These are phyloP conservation scores for Takifugu flavidus DNA, from an alignment of 2,113 vertebrate species.

Conservation along the genomic window DNA sequence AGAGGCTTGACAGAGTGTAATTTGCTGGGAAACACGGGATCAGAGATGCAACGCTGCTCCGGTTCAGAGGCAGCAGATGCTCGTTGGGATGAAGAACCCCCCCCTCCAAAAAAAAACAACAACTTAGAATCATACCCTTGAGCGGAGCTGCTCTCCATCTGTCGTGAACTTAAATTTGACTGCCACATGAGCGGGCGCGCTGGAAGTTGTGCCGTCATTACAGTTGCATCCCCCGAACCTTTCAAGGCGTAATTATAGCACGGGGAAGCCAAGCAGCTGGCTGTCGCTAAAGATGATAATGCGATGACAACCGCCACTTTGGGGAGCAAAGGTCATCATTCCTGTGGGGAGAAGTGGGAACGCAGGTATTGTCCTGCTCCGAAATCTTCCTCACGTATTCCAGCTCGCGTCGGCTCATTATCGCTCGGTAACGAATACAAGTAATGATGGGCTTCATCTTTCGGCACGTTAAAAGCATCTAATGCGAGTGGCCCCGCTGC, in stretches of 20 bases:
- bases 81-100: conserved; percentile 31
- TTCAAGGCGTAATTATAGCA: conserved; percentile 2
- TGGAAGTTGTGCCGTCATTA: conserved; percentile 23
- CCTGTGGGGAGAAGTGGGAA: too few species aligned
- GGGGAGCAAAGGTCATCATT: too few species aligned
- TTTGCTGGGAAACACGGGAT: conserved; percentile 44
- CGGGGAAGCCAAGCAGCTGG: not conserved
- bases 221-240: conserved; percentile 16
- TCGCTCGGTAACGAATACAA: too few species aligned
- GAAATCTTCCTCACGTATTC: conserved; percentile 17
- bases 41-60: conserved; percentile 43
- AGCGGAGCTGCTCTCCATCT: conserved; percentile 13
- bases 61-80: conserved; percentile 38
- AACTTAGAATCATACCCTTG: conserved; percentile 1
- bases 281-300: conserved; percentile 1
- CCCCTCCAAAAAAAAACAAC: not conserved
- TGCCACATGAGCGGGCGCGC: conserved; percentile 5
- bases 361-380: too few species aligned
- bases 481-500: conserved; percentile 45
- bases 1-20: conserved; percentile 37
- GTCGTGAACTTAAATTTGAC: conserved; percentile 12
- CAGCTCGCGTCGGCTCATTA: conserved; percentile 25
- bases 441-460: not conserved
- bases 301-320: not conserved
- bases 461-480: conserved; percentile 36